A percentile compares a stretch with the other conserved stretches of the same genome.
phyloP scores from a whole-genome alignment of 2,888 invertebrate genomes.

The Hyposoter didymator region DNA sequence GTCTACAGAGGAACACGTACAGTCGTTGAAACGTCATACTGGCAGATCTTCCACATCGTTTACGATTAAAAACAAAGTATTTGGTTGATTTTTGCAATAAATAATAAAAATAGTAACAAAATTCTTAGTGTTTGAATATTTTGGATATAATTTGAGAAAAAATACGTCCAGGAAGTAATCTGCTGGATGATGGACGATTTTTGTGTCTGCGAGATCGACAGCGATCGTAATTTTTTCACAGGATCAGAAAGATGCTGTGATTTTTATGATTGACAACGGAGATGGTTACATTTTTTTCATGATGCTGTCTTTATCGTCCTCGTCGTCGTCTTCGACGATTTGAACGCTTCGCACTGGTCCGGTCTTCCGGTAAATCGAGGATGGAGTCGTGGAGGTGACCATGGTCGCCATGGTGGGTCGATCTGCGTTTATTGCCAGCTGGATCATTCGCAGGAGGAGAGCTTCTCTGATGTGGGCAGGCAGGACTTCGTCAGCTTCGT shows the following conservation, averaged over 20 bases:
- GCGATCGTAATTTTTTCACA: background rate
- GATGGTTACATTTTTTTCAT: slow-evolving; percentile 77
- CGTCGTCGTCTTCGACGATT: slow-evolving; percentile 88
- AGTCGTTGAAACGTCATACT: slow-evolving; percentile 39
- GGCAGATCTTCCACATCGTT: slow-evolving; percentile 33
- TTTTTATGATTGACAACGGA: background rate
- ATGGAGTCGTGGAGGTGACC: slow-evolving; percentile 78
- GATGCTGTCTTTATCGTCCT: slow-evolving; percentile 79
- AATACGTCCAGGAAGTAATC: background rate
- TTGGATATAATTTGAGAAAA: background rate
- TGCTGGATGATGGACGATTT: slow-evolving; percentile 5
- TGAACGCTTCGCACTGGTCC: slow-evolving; percentile 89
- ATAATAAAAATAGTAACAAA: slow-evolving; percentile 39
- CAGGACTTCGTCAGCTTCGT: slow-evolving; percentile 87
- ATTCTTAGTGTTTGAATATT: background rate
- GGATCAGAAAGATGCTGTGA: background rate
- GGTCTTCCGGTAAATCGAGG: slow-evolving; percentile 83
- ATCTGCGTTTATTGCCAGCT: slow-evolving; percentile 89
- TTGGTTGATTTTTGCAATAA: slow-evolving; percentile 52
- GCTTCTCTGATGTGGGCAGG: slow-evolving; percentile 90
- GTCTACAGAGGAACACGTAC: slow-evolving; percentile 53
- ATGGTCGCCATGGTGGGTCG: slow-evolving; percentile 81
- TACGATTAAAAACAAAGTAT: slow-evolving; percentile 52
- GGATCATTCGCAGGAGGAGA: slow-evolving; percentile 89
- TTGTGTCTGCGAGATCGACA: background rate